Evolutionary conservation across 2,888 invertebrate genomes (phyloP), one percentile per base, ranked within the genome.

Genomic region (Drosophila atripex): DNA sequence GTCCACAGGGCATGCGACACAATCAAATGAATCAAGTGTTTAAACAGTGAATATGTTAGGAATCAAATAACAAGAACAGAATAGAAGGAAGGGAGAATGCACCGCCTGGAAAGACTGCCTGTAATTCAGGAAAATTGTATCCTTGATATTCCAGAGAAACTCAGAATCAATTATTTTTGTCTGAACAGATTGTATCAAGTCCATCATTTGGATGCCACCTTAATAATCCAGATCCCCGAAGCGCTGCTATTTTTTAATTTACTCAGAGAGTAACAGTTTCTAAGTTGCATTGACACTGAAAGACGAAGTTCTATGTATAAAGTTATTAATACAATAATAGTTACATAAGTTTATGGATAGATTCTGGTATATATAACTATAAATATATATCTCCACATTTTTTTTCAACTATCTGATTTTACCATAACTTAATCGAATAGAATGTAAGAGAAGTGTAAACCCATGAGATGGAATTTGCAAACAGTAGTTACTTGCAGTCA

Each of bases 1-100:
- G 39, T 23, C 21, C 57, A 65, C 85, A 64, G 25, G 53, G 39
- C 45, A 74, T 89, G 55, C 77, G 86, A 3, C 73, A 78, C 32
- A 89, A 71, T 38, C 89, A 78, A 70, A 47, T 82, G 25, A 80
- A 75, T 59, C 72, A 76, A 43, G 64, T 70, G 32, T 88, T 56
- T 38, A 86, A 71, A 38, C 88, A 71, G 83, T 87, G 46, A 82
- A 50, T 38, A 41, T 25, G 25, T 25, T n/a, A 7, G n/a, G 6
- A 39, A 25, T n/a, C 9, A 2, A 39, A 28, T 9, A 9, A 28
- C 2, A 28, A 28, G 3, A 28, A 28, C 28, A 28, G 28, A 28
- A 3, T 28, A 28, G 28, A 38, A 30, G 41, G 7, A 18, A 23
- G 9, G 18, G 14, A 46, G 41, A 25, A 16, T 14, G 46, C 38